phyloP scores from a whole-genome alignment of 2,113 vertebrate species.

The Nothobranchius kuhntae region DNA sequence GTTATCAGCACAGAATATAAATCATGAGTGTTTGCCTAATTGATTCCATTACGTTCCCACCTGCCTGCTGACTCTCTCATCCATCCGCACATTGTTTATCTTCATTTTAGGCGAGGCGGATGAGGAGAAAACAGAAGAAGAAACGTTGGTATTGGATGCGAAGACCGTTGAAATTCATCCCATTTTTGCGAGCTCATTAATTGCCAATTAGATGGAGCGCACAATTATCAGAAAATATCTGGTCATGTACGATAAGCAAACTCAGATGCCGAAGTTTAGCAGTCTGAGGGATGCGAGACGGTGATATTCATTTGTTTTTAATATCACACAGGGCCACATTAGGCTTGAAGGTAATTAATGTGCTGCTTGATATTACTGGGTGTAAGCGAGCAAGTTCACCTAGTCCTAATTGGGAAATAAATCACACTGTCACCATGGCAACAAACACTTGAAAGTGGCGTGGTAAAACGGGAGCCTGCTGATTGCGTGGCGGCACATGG shows the following conservation, averaged over 20 bases:
- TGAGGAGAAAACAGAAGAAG: conserved; percentile 31
- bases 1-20: conserved; percentile 64
- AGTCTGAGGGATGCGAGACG: conserved; percentile 14
- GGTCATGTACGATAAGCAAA: conserved; percentile 28
- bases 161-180: conserved; percentile 45
- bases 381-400: conserved; percentile 54
- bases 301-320: conserved; percentile 39
- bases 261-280: conserved; percentile 27
- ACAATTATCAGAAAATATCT: conserved; percentile 46
- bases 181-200: conserved; percentile 53
- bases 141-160: conserved; percentile 43
- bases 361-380: conserved; percentile 50
- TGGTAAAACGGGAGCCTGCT: conserved; percentile 48
- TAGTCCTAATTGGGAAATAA: conserved; percentile 73
- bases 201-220: conserved; percentile 50
- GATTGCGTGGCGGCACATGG: conserved; percentile 30
- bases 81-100: conserved; percentile 64
- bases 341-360: conserved; percentile 60
- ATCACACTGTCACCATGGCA: conserved; percentile 63
- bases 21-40: conserved; percentile 70
- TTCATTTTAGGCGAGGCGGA: conserved; percentile 60
- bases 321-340: conserved; percentile 36
- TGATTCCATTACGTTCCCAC: conserved; percentile 71
- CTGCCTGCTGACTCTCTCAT: conserved; percentile 62
- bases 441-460: conserved; percentile 51